Evolutionary conservation across 2,888 invertebrate species (phyloP).

Genomic region (Cantharis rufa): DNA sequence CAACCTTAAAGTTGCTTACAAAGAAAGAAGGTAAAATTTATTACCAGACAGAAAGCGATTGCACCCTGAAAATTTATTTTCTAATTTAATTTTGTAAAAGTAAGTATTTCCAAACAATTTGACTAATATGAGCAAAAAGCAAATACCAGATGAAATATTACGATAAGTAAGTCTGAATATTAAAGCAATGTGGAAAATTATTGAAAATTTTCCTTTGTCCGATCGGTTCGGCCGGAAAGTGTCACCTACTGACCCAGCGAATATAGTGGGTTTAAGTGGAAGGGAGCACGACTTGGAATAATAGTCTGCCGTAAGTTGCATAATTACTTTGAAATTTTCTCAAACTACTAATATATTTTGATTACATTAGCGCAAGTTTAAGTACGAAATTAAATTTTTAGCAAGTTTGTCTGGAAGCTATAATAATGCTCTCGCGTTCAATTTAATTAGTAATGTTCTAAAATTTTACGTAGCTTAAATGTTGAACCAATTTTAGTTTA

Average conservation of each 20-base stretch:
- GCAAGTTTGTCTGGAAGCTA: neutral
- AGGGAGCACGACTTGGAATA: neutral
- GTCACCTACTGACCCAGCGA: neutral
- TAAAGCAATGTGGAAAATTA: neutral
- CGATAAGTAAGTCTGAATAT: neutral
- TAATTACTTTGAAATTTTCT: neutral
- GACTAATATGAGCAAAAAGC: neutral
- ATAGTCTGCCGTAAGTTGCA: neutral
- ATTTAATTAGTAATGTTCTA: neutral
- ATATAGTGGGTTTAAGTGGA: neutral
- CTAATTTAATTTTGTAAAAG: neutral
- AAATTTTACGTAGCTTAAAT: constrained; percentile 10
- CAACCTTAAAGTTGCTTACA: neutral
- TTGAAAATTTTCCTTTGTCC: neutral
- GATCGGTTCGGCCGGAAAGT: neutral
- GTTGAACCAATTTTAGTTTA: constrained; percentile 1
- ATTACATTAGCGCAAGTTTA: neutral
- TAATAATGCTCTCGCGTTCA: neutral
- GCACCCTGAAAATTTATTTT: neutral
- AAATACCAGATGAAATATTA: neutral
- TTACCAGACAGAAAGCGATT: neutral
- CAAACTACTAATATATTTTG: neutral
- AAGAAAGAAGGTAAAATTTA: neutral
- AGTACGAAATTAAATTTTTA: neutral
- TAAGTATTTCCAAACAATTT: neutral